Percentiles rank a stretch among this genome's conserved stretches.
phyloP scores from a whole-genome alignment of 2,797 vertebrate species.

The Sebastes reedi region DNA sequence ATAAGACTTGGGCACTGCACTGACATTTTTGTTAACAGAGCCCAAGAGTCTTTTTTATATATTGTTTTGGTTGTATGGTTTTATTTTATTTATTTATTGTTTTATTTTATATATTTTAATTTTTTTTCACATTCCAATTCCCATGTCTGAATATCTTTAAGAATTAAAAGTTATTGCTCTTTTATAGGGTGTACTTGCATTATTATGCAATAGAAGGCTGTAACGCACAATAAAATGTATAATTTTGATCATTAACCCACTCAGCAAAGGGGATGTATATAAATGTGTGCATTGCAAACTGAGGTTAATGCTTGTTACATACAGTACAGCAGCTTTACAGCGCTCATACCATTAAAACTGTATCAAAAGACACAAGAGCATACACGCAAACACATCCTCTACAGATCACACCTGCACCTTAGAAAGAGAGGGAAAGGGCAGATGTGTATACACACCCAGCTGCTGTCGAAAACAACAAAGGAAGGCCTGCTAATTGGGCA shows the following conservation, averaged over 20 bases:
- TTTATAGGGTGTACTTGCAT: too few species aligned
- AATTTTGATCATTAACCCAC: not conserved
- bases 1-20: too few species aligned
- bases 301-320: not conserved
- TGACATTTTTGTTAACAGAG: too few species aligned
- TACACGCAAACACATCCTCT: constrained; percentile 19
- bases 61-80: too few species aligned
- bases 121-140: too few species aligned
- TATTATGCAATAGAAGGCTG: not conserved
- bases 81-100: too few species aligned
- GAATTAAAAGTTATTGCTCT: too few species aligned
- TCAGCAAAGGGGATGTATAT: not conserved
- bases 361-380: not conserved
- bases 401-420: constrained; percentile 51
- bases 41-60: too few species aligned
- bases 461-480: constrained; percentile 71
- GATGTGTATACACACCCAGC: constrained; percentile 37
- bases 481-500: constrained; percentile 66
- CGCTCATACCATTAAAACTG: not conserved
- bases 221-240: not conserved
- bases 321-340: not conserved
- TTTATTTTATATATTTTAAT: too few species aligned
- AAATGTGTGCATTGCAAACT: not conserved
- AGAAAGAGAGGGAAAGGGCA: constrained; percentile 20
- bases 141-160: too few species aligned